Conservation (phyloP, 2,888 invertebrate genomes). For the Euplagia quadripunctaria region DNA sequence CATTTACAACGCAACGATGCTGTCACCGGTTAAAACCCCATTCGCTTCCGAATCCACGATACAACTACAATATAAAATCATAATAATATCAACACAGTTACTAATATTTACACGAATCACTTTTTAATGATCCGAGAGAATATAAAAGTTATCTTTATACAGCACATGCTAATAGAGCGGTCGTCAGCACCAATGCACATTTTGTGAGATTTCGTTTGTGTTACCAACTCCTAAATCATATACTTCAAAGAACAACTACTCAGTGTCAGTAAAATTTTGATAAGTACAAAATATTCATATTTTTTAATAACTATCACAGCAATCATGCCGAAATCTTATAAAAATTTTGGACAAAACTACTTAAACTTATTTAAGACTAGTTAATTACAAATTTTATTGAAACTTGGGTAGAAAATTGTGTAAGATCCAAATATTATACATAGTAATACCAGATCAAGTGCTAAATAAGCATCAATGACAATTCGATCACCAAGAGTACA, state of each 20-base stretch:
- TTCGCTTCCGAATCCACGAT: constrained; percentile 31
- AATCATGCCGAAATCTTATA: constrained; percentile 64
- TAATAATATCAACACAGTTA: constrained; percentile 57
- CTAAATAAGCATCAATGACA: constrained; percentile 19
- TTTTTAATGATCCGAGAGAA: constrained; percentile 31
- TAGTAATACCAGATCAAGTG: constrained; percentile 59
- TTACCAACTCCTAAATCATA: constrained; percentile 46
- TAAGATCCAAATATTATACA: constrained; percentile 56
- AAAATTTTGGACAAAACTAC: constrained; percentile 69
- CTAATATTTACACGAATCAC: constrained; percentile 51
- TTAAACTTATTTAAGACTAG: constrained; percentile 74
- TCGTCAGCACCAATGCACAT: constrained; percentile 47
- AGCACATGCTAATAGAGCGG: constrained; percentile 26
- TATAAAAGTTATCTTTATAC: constrained; percentile 23
- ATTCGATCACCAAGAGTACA: constrained; percentile 28
- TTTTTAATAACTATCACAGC: constrained; percentile 69
- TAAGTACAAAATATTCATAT: constrained; percentile 69
- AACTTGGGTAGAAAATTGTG: constrained; percentile 55
- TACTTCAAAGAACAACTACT: constrained; percentile 43
- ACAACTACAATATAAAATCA: constrained; percentile 46
- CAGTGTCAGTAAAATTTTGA: constrained; percentile 53
- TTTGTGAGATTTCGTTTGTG: constrained; percentile 39
- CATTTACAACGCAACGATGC: constrained; percentile 10
- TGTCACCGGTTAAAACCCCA: constrained; percentile 16
- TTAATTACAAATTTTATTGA: constrained; percentile 65